These are phyloP conservation scores for Stramonita haemastoma DNA, from an alignment of 2,888 invertebrate genomes.

Conservation along the genomic window DNA sequence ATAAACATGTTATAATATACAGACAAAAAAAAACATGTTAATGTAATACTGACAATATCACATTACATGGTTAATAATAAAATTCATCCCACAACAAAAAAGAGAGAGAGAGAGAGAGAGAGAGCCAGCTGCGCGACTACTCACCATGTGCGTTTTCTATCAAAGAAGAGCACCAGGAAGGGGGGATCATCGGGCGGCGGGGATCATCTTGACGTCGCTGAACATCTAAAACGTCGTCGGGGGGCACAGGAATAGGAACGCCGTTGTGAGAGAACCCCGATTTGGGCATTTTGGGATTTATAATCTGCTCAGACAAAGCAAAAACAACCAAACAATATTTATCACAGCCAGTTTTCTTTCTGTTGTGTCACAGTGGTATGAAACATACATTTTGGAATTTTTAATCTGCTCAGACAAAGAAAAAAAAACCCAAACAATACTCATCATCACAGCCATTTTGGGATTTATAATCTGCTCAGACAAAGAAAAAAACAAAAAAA, in stretches of 20 bases:
- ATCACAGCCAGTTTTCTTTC: too few relatives aligned
- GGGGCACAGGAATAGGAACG: slow-evolving; percentile 95
- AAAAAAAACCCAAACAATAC: neutral
- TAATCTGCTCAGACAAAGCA: slow-evolving; percentile 81
- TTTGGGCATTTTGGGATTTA: slow-evolving; percentile 95
- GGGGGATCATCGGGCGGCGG: slow-evolving; percentile 89
- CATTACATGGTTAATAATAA: too few relatives aligned
- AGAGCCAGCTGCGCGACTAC: slow-evolving; percentile 41
- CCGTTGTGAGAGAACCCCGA: slow-evolving; percentile 93
- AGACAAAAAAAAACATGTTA: too few relatives aligned
- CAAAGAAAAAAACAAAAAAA: neutral
- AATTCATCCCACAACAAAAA: too few relatives aligned
- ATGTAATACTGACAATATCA: too few relatives aligned
- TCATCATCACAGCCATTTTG: slow-evolving; percentile 82
- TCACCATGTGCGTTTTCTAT: slow-evolving; percentile 94
- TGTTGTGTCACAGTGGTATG: too few relatives aligned
- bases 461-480: slow-evolving; percentile 89
- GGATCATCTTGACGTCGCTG: slow-evolving; percentile 84
- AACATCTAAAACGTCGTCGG: slow-evolving; percentile 91
- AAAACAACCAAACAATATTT: neutral
- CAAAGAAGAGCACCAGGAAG: slow-evolving; percentile 95
- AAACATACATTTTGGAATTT: slow-evolving; percentile 85
- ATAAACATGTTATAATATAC: too few relatives aligned
- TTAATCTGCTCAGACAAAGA: slow-evolving; percentile 82
- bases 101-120: neutral